Evolutionary conservation across 2,113 vertebrate genomes (phyloP).

Genomic region (Crotalus helleri): DNA sequence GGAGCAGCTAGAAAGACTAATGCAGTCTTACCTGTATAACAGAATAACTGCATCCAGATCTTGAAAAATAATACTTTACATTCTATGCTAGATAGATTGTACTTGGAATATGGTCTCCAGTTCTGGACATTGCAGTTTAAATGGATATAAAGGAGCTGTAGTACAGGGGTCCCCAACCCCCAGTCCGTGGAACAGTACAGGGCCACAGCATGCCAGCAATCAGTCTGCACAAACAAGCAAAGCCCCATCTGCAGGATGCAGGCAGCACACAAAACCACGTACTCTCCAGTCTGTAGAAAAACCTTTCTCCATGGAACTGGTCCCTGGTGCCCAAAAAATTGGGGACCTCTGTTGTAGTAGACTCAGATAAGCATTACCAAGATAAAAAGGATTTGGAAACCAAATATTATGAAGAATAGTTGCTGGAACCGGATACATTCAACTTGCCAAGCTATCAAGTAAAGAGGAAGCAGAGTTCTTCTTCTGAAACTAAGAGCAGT

Average conservation of each 20-base stretch:
- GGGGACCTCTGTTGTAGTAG: not conserved
- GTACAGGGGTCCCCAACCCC: not conserved
- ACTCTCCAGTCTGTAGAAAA: too few species aligned
- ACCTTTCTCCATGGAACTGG: too few species aligned
- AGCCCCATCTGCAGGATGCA: too few species aligned
- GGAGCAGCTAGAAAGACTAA: not conserved
- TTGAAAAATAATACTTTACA: not conserved
- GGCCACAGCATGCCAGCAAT: too few species aligned
- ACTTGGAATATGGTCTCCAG: not conserved
- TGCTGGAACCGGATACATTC: not conserved
- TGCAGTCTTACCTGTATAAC: not conserved
- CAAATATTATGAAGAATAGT: not conserved
- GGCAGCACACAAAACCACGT: too few species aligned
- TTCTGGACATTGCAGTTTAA: not conserved
- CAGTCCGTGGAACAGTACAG: too few species aligned
- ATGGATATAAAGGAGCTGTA: not conserved
- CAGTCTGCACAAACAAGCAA: too few species aligned
- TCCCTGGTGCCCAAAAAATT: too few species aligned
- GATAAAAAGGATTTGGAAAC: not conserved
- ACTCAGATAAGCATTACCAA: not conserved
- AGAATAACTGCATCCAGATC: not conserved
- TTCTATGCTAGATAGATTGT: not conserved
- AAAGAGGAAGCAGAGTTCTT: not conserved
- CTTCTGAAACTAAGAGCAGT: not conserved
- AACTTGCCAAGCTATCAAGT: not conserved